phyloP scores from a whole-genome alignment of 2,888 invertebrate species.

The Sclerodermus sp. region DNA sequence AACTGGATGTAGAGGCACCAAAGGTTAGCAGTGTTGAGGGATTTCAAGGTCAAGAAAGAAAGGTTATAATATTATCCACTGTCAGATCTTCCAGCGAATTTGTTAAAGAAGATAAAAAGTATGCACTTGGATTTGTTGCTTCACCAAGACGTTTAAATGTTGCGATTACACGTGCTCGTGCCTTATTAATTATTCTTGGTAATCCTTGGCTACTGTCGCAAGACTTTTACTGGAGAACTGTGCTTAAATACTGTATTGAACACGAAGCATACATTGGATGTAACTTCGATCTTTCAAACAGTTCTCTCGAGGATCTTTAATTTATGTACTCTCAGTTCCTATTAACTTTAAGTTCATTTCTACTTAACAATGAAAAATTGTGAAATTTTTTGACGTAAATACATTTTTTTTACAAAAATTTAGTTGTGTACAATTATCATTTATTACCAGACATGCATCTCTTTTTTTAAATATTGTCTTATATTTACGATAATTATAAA shows the following conservation, averaged over 20 bases:
- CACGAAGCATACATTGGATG: constrained; percentile 73
- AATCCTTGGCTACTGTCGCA: constrained; percentile 72
- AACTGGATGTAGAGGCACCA: constrained; percentile 62
- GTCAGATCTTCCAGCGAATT: constrained; percentile 61
- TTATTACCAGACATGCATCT: no score
- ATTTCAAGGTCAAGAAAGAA: constrained; percentile 81
- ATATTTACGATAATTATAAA: no score
- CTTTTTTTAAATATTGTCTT: no score
- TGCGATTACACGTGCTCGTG: constrained; percentile 81
- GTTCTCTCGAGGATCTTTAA: no score
- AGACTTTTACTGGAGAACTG: constrained; percentile 71
- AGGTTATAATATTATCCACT: constrained; percentile 74
- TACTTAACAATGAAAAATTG: no score
- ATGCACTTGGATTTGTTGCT: constrained; percentile 73
- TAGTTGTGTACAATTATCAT: no score
- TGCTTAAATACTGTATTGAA: constrained; percentile 66
- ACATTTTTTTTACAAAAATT: no score
- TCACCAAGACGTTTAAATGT: constrained; percentile 85
- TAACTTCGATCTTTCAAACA: constrained; percentile 43
- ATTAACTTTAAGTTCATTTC: no score
- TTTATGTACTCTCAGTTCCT: no score
- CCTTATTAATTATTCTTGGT: constrained; percentile 79
- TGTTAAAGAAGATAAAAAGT: constrained; percentile 57
- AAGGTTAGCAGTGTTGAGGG: constrained; percentile 84
- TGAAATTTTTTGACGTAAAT: no score